These are phyloP conservation scores for Euwallacea fornicatus DNA, from an alignment of 1,140 invertebrate genomes.

Conservation along the genomic window DNA sequence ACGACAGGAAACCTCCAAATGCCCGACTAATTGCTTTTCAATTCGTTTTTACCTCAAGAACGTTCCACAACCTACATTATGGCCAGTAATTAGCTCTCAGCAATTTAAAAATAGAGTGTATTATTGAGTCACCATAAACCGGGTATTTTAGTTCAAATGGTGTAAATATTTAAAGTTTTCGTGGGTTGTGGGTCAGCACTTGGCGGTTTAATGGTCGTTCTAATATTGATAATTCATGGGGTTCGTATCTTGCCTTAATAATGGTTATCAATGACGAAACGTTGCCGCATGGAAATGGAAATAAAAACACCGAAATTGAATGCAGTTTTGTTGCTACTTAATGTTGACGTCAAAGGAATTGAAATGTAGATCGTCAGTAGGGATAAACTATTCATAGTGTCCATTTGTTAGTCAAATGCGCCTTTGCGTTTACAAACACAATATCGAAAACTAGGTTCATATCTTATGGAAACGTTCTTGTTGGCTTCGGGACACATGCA, in stretches of 20 bases:
- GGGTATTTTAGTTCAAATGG: not conserved
- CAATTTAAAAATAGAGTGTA: not conserved
- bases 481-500: not conserved
- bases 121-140: not conserved
- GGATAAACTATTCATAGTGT: slow-evolving; percentile 26
- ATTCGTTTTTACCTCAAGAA: not conserved
- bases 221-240: not conserved
- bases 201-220: not conserved
- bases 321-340: not conserved
- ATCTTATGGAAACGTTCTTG: slow-evolving; percentile 22
- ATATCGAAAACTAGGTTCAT: slow-evolving; percentile 24
- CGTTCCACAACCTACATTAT: not conserved
- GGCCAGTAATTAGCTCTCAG: not conserved
- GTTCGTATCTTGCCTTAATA: not conserved
- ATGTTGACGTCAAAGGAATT: slow-evolving; percentile 1
- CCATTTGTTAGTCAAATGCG: slow-evolving; percentile 28
- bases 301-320: not conserved
- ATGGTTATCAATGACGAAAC: not conserved
- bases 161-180: not conserved
- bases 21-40: not conserved
- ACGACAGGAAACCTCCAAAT: not conserved
- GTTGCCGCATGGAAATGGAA: not conserved
- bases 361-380: slow-evolving; percentile 20
- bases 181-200: not conserved
- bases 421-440: slow-evolving; percentile 25